Evolutionary conservation across 30 jellyfish, hydroid and myxozoan species (phyloP), one percentile per base, ranked within the genome.

Genomic region (Aurelia aurita): DNA sequence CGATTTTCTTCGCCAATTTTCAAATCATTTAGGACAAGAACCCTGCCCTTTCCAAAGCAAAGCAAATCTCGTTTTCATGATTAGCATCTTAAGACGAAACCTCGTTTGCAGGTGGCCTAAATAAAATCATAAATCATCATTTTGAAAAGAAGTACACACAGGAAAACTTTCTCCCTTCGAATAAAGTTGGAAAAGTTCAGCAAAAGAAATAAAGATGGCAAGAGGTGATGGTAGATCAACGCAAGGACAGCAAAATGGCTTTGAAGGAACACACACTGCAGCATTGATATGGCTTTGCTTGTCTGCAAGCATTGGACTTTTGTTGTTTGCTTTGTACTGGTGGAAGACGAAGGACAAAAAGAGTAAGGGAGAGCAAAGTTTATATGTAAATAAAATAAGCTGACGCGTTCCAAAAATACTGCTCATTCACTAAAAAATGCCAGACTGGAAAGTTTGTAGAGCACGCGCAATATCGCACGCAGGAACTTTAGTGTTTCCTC

Each of bases 261-360:
- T 57, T 12, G 96, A 87, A 21, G 68, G 69, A 23, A 87, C 90
- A 47, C 86, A 77, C 19, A 72, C 87, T 29, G 98, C 97, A 1
- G 98, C 96, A 13, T 2, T 92, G 80, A 67, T 92, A 22, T 92
- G 98, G 98, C 81, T 92, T 31, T 59, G 87, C 45, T 45, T 92
- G 59, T 91, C 98, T 7, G 86, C 80, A 9, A 91, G 77, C 20
- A 63, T 92, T 31, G 95, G 87, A 18, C 82, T 92, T 5, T 28
- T 92, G 49, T 75, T 92, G 35, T 66, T 77, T 39, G 66, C 74
- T 3, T 55, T 95, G 72, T 83, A 85, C 79, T 74, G 67, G 75
- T 86, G 80, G 86, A 81, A 82, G 65, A 87, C 54, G 58, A 92
- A 67, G 61, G 71, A 61, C 39, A 92, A 92, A 55, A 84, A 77